Evolutionary conservation across 2,888 invertebrate genomes (phyloP).

Genomic region (Poecilus cupreus): DNA sequence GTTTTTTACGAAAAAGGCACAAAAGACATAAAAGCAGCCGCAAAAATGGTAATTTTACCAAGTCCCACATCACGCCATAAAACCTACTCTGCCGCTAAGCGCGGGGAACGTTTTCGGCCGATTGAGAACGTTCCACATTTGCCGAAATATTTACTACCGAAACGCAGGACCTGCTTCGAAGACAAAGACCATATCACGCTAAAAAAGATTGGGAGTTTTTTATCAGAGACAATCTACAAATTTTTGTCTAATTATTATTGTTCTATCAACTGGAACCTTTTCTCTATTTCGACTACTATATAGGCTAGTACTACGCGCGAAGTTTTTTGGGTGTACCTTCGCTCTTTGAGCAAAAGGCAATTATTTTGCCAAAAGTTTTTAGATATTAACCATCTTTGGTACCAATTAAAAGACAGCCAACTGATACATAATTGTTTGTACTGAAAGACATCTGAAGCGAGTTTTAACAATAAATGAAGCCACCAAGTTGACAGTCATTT

Average conservation of each 20-base stretch:
- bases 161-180: background rate
- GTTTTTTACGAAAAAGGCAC: conserved; percentile 38
- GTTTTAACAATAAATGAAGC: no score
- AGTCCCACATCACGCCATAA: conserved; percentile 43
- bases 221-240: background rate
- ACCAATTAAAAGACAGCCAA: no score
- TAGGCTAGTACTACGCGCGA: no score
- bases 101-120: conserved; percentile 9
- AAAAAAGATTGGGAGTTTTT: background rate
- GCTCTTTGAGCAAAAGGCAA: no score
- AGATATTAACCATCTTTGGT: no score
- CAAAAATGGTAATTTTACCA: conserved; percentile 49
- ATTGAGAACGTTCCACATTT: conserved; percentile 15
- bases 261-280: conserved; percentile 3
- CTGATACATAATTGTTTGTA: no score
- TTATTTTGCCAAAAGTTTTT: no score
- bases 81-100: background rate
- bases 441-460: no score
- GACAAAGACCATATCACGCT: background rate
- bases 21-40: conserved; percentile 52
- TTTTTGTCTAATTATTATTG: conserved; percentile 17
- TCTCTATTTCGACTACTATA: no score
- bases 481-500: no score
- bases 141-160: conserved; percentile 32
- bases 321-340: no score